These are phyloP conservation scores for Emydura subglobosa DNA, from an alignment of 2,113 vertebrate species.

Conservation along the genomic window DNA sequence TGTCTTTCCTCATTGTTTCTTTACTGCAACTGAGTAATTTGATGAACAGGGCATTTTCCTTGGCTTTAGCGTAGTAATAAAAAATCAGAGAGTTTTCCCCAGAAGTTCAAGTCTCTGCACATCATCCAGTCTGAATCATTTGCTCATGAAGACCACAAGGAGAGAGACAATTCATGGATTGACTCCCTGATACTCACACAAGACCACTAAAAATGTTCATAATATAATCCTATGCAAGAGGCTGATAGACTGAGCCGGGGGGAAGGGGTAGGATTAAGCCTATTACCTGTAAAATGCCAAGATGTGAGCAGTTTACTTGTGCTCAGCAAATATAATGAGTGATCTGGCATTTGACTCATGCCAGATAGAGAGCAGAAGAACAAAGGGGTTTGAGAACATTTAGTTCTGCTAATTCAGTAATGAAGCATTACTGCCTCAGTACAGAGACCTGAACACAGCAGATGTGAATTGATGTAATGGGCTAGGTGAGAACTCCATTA, in stretches of 20 bases:
- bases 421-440: slow-evolving; percentile 33
- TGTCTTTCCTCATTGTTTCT: neutral
- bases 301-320: neutral
- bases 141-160: neutral
- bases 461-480: slow-evolving; percentile 20
- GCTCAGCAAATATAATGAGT: slow-evolving; percentile 48
- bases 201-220: neutral
- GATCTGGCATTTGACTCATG: slow-evolving; percentile 6
- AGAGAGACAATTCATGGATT: neutral
- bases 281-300: slow-evolving; percentile 20
- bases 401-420: slow-evolving; percentile 26
- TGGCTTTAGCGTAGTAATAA: neutral
- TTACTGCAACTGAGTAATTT: neutral
- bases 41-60: neutral
- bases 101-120: neutral
- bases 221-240: neutral
- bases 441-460: slow-evolving; percentile 38
- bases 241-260: neutral
- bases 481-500: slow-evolving; percentile 22
- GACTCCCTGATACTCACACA: neutral
- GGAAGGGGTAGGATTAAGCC: slow-evolving; percentile 8
- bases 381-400: slow-evolving; percentile 3
- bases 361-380: slow-evolving; percentile 20
- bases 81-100: neutral
- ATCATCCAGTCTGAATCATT: neutral